phyloP scores from a whole-genome alignment of 2,113 vertebrate genomes.

The Anoura caudifer region DNA sequence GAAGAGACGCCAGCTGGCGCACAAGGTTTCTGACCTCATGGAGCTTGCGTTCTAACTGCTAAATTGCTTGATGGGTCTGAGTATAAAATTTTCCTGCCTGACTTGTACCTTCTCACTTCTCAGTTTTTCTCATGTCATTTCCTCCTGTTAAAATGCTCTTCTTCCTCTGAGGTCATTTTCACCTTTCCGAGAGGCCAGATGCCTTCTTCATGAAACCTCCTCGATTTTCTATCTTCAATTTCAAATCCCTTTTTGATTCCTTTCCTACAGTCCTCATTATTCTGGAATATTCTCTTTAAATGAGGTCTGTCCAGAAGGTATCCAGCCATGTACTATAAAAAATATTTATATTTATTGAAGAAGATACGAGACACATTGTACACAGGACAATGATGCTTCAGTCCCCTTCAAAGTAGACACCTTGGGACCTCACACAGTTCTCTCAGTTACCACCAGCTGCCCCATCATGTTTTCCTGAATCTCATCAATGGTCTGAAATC shows the following conservation, averaged over 20 bases:
- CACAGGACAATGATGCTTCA: too few species aligned
- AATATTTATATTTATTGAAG: too few species aligned
- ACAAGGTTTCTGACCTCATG: background rate
- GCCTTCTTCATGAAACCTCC: background rate
- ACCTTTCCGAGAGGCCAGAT: too few species aligned
- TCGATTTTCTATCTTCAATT: background rate
- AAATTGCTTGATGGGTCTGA: background rate
- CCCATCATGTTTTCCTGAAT: too few species aligned
- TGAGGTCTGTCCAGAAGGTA: too few species aligned
- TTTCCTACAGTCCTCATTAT: background rate
- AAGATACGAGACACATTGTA: too few species aligned
- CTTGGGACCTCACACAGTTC: too few species aligned
- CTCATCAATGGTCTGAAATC: too few species aligned
- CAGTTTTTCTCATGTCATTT: background rate
- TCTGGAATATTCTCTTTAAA: background rate
- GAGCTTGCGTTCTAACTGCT: background rate
- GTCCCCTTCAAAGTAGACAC: too few species aligned
- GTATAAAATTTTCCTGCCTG: background rate
- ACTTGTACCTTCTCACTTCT: background rate
- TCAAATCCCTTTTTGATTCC: background rate
- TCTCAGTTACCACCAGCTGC: too few species aligned
- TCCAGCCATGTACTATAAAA: too few species aligned
- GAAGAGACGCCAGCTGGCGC: background rate
- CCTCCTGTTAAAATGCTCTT: background rate
- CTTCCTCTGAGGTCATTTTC: background rate